These are phyloP conservation scores for Carapus acus DNA, from an alignment of 2,797 vertebrate species.

Conservation along the genomic window DNA sequence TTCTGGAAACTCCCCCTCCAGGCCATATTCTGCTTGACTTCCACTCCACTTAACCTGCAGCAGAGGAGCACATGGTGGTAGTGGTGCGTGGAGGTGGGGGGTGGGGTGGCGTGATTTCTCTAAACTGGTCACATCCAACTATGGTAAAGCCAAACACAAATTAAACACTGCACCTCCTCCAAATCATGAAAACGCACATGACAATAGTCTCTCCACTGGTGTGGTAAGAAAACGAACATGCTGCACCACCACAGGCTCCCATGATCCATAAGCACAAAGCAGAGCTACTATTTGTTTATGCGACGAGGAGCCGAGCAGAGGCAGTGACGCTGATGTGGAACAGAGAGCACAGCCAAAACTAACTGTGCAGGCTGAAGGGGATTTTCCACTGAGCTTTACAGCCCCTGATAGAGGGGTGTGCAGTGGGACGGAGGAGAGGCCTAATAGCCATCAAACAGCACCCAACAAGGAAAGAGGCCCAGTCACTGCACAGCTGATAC, in stretches of 20 bases:
- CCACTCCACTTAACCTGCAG: constrained; percentile 78
- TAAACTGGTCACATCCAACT: too few relatives aligned
- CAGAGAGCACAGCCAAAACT: constrained; percentile 58
- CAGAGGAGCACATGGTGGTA: constrained; percentile 13
- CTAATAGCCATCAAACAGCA: constrained; percentile 61
- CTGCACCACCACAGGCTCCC: not conserved
- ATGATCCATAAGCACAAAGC: constrained; percentile 35
- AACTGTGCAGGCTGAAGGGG: constrained; percentile 61
- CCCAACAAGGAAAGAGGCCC: constrained; percentile 79
- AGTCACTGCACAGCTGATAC: constrained; percentile 48
- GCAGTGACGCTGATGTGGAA: constrained; percentile 62
- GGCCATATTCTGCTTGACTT: constrained; percentile 66
- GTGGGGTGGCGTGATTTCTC: too few relatives aligned
- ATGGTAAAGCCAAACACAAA: not conserved
- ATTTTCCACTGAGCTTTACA: constrained; percentile 72
- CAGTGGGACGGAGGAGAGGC: constrained; percentile 49
- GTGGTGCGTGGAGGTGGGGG: too few relatives aligned
- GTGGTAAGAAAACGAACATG: not conserved
- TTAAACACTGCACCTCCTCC: not conserved
- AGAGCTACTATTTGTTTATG: constrained; percentile 53
- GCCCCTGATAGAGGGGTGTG: constrained; percentile 58
- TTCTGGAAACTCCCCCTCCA: constrained; percentile 74
- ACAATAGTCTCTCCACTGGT: not conserved
- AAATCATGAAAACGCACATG: too few relatives aligned
- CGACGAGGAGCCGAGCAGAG: constrained; percentile 51